Evolutionary conservation across 2,888 invertebrate species (phyloP).

Genomic region (Clepsis dumicolana): DNA sequence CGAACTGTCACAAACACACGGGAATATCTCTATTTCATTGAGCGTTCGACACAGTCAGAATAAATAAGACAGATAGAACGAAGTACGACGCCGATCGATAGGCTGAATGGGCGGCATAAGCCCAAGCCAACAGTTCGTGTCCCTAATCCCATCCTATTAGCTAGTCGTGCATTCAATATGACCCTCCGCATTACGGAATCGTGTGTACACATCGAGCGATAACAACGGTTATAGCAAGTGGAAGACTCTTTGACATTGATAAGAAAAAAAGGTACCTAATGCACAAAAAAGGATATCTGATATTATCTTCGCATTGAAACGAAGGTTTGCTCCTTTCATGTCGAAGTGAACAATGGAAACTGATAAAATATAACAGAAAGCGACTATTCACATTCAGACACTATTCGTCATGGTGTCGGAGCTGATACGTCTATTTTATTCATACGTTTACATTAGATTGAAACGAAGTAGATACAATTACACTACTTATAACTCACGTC

Average conservation of each 20-base stretch:
- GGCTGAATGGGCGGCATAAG: slow-evolving; percentile 44
- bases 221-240: slow-evolving; percentile 29
- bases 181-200: slow-evolving; percentile 48
- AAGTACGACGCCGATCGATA: slow-evolving; percentile 50
- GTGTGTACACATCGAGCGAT: slow-evolving; percentile 37
- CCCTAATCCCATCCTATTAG: slow-evolving; percentile 49
- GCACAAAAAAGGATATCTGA: slow-evolving; percentile 28
- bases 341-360: slow-evolving; percentile 15
- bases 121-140: slow-evolving; percentile 45
- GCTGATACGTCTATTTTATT: not conserved
- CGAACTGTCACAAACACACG: slow-evolving; percentile 18
- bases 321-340: slow-evolving; percentile 33
- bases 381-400: slow-evolving; percentile 2
- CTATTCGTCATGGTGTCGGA: not conserved
- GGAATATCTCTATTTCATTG: slow-evolving; percentile 3
- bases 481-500: slow-evolving; percentile 63
- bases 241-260: slow-evolving; percentile 20
- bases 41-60: slow-evolving; percentile 18
- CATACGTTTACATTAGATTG: not conserved
- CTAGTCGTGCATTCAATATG: slow-evolving; percentile 46
- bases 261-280: slow-evolving; percentile 28
- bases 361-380: not conserved
- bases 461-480: slow-evolving; percentile 45
- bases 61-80: slow-evolving; percentile 19
- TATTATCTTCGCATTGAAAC: slow-evolving; percentile 17